Base-by-base conservation (phyloP, 2,888 invertebrate species). In the Microchrysa polita region DNA sequence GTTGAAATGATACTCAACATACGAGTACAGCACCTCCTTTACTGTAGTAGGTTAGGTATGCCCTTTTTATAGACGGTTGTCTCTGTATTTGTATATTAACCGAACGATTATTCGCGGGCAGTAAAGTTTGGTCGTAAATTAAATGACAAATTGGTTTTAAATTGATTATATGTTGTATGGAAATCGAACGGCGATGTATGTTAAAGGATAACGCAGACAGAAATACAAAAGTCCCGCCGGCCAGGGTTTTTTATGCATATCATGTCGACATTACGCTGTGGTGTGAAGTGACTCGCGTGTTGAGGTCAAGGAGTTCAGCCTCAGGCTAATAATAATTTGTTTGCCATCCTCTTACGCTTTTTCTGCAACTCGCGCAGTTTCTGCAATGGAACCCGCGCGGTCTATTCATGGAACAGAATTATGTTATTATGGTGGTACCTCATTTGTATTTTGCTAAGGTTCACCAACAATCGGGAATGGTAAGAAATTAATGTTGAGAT, bases 101-200 rank as follows among this genome's bases (percentile, higher is more conserved):
- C 63, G 57, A 57, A 72, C 75, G 75, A 74, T 76, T 76, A 76
- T 76, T 67, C 74, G 69, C 74, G 77, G 27, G 77, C 77, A 74
- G 73, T 76, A 75, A 76, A 76, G 76, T 77, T 74, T 65, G 75
- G 74, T 79, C 78, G 78, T 79, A 79, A 79, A 79, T 79, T 79
- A 79, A 78, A 79, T 78, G 78, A 79, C 78, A 79, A 79, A 79
- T 79, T 79, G 78, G 78, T 78, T 79, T 79, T 79, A 79, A 79
- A 79, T 79, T 79, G 79, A 78, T 79, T 79, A 77, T 78, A 69
- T 67, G 73, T 73, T 76, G 76, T 77, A 76, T n/a, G n/a, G 75
- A 77, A 75, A 75, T 77, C 76, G 59, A 34, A 74, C 67, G 75
- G 73, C 27, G 12, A 60, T 44, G 44, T 34, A 34, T 44, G 60